Evolutionary conservation across 2,797 vertebrate species (phyloP).

Genomic region (Petrocephalus sullivani): DNA sequence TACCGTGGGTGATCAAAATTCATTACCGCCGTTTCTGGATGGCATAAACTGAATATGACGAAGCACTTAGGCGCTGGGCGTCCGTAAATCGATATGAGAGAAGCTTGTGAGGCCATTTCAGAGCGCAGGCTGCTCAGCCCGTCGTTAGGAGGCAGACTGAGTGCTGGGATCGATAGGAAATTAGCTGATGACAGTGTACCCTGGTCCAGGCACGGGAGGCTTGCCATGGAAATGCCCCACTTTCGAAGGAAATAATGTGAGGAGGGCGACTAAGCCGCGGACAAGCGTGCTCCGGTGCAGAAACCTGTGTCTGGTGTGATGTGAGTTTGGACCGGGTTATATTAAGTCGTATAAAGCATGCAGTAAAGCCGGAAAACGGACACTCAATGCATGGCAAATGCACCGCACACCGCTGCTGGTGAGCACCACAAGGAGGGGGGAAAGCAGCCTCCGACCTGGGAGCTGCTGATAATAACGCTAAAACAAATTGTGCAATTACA

Average conservation of each 20-base stretch:
- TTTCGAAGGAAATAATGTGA: background rate
- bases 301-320: background rate
- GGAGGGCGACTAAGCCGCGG: background rate
- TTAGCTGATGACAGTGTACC: background rate
- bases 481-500: background rate
- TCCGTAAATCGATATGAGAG: background rate
- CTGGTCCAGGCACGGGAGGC: background rate
- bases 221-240: too few relatives aligned
- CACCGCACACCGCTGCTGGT: background rate
- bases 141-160: background rate
- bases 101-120: background rate
- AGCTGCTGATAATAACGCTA: background rate
- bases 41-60: background rate
- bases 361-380: background rate
- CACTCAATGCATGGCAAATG: background rate
- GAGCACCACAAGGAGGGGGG: background rate
- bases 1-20: background rate
- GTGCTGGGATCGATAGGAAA: slow-evolving; percentile 10
- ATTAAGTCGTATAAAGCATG: background rate
- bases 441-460: background rate
- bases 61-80: background rate
- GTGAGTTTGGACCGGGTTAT: background rate
- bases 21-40: background rate
- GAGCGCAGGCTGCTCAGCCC: background rate
- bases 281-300: background rate